Evolutionary conservation across 2,888 invertebrate genomes (phyloP).

Genomic region (Phengaris alcon): DNA sequence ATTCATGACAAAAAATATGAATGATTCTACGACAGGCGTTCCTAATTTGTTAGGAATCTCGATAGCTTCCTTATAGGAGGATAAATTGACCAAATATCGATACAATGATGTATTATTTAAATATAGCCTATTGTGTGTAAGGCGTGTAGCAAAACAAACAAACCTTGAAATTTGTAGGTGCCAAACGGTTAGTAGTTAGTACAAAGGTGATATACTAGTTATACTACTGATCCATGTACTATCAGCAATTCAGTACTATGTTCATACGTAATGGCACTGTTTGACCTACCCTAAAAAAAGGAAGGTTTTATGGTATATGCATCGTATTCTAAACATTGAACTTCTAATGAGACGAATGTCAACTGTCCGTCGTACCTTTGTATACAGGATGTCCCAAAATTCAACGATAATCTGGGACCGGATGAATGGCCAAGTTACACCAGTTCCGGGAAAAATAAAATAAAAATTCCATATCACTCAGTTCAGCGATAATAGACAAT

Average conservation of each 20-base stretch:
- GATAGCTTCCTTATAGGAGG: background rate
- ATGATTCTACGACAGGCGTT: background rate
- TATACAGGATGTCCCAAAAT: too few relatives aligned
- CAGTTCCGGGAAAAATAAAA: too few relatives aligned
- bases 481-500: too few relatives aligned
- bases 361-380: too few relatives aligned
- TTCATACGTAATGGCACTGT: background rate
- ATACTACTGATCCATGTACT: conserved; percentile 8
- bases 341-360: too few relatives aligned
- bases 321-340: too few relatives aligned
- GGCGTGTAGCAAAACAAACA: background rate
- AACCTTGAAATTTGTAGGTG: conserved; percentile 15
- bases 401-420: too few relatives aligned
- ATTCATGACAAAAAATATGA: background rate
- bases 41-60: background rate
- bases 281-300: conserved; percentile 9
- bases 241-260: background rate
- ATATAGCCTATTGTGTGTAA: conserved; percentile 10
- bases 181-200: conserved; percentile 3
- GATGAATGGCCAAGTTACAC: too few relatives aligned
- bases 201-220: background rate
- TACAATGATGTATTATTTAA: conserved; percentile 14
- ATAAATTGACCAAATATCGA: background rate
- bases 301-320: background rate
- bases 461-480: too few relatives aligned